phyloP scores from a whole-genome alignment of 1,140 invertebrate species.

The Lepidurus apus region DNA sequence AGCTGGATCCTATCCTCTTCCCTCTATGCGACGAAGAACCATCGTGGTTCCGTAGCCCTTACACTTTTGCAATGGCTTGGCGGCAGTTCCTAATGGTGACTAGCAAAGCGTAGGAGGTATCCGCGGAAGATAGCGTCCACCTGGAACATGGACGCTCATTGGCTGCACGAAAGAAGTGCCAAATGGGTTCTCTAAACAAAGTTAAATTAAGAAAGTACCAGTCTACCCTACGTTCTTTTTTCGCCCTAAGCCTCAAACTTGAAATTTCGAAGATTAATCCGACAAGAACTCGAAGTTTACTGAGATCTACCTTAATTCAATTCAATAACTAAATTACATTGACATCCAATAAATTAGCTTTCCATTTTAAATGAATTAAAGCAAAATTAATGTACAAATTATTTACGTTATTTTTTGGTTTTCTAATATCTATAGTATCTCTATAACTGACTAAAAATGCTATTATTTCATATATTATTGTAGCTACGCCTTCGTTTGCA shows the following conservation, averaged over 20 bases:
- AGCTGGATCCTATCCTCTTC: conserved; percentile 2
- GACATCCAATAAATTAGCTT: too few species aligned
- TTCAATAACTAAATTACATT: too few species aligned
- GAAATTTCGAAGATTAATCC: background rate
- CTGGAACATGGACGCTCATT: conserved; percentile 6
- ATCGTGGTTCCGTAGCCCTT: background rate
- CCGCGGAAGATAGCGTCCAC: conserved; percentile 12
- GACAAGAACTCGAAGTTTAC: too few species aligned
- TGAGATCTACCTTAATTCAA: too few species aligned
- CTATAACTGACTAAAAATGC: too few species aligned
- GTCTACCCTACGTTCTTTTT: background rate
- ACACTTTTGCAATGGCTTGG: conserved; percentile 3
- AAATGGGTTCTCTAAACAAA: conserved; percentile 15
- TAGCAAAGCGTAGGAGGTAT: conserved; percentile 3
- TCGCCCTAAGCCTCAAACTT: background rate
- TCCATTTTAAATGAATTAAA: too few species aligned
- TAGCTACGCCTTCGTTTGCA: too few species aligned
- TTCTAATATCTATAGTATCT: too few species aligned
- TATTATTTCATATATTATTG: too few species aligned
- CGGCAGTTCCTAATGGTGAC: background rate
- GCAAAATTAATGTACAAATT: too few species aligned
- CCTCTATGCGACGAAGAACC: background rate
- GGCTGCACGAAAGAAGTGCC: conserved; percentile 20
- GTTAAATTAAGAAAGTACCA: conserved; percentile 10
- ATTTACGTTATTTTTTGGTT: too few species aligned